phyloP scores from a whole-genome alignment of 2,888 invertebrate genomes.

The Venusia cambrica region DNA sequence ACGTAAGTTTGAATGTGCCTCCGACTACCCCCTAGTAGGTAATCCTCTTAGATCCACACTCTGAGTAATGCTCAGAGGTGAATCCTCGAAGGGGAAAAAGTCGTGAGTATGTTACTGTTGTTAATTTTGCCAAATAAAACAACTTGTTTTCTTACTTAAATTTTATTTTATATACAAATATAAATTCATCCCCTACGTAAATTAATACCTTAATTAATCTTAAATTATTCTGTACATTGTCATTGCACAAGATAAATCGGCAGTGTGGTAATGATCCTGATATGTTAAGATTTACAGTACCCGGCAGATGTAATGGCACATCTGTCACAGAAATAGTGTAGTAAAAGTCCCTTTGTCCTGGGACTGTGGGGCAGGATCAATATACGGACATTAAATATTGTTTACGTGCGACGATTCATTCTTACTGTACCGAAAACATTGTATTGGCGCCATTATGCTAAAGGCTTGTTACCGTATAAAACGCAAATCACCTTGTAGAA shows the following conservation, averaged over 20 bases:
- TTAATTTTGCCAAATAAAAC: slow-evolving; percentile 28
- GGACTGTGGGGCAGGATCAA: slow-evolving; percentile 2
- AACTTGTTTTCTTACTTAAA: slow-evolving; percentile 39
- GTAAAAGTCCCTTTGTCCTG: neutral
- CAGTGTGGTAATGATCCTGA: slow-evolving; percentile 58
- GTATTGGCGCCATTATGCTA: slow-evolving; percentile 2
- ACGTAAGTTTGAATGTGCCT: too few relatives aligned
- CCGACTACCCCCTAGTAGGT: too few relatives aligned
- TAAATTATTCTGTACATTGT: slow-evolving; percentile 64
- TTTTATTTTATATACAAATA: slow-evolving; percentile 75
- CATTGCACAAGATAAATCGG: slow-evolving; percentile 58
- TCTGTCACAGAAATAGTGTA: neutral
- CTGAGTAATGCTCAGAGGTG: too few relatives aligned
- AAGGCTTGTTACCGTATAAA: slow-evolving; percentile 4
- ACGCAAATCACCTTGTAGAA: too few relatives aligned
- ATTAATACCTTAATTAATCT: slow-evolving; percentile 67
- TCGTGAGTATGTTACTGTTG: too few relatives aligned
- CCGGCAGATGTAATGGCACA: slow-evolving; percentile 5
- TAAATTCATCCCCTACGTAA: slow-evolving; percentile 65
- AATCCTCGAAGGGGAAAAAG: too few relatives aligned
- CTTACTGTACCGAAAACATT: slow-evolving; percentile 10
- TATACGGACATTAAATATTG: slow-evolving; percentile 21
- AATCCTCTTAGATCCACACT: too few relatives aligned
- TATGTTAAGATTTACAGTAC: slow-evolving; percentile 11
- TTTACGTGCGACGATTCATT: slow-evolving; percentile 6